phyloP scores from a whole-genome alignment of 2,113 vertebrate species.

The Hypocryptadius cinnamomeus region DNA sequence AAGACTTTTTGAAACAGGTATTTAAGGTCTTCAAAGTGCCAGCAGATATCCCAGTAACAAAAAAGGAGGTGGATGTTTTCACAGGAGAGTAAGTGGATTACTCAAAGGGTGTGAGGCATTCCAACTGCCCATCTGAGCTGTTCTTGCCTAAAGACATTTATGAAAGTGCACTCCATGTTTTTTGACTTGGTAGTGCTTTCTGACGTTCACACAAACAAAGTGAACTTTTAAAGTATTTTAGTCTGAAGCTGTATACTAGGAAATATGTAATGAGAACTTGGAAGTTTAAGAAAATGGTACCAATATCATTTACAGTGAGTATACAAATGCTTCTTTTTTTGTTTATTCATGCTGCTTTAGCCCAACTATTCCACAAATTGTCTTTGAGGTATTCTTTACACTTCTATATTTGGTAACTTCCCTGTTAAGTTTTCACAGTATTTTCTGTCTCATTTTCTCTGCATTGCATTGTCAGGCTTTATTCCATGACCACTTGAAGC shows the following conservation, averaged over 20 bases:
- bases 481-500: fast-evolving
- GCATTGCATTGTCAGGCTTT: neutral
- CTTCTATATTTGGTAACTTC: neutral
- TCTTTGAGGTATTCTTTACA: neutral
- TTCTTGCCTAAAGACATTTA: neutral
- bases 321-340: neutral
- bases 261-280: neutral
- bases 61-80: neutral
- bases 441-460: neutral
- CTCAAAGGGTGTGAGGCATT: neutral
- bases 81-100: neutral
- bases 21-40: neutral
- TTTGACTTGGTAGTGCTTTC: neutral
- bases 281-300: neutral
- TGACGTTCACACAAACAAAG: neutral
- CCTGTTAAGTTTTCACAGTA: neutral
- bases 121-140: neutral
- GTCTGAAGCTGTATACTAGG: neutral
- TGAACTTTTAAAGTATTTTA: neutral
- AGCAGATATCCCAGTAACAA: neutral
- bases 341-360: neutral
- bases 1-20: neutral
- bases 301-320: neutral
- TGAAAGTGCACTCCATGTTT: neutral
- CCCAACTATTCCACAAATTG: neutral